Percentiles rank a stretch among this genome's conserved stretches.
phyloP scores from a whole-genome alignment of 2,113 vertebrate species.

The Apteryx mantelli region DNA sequence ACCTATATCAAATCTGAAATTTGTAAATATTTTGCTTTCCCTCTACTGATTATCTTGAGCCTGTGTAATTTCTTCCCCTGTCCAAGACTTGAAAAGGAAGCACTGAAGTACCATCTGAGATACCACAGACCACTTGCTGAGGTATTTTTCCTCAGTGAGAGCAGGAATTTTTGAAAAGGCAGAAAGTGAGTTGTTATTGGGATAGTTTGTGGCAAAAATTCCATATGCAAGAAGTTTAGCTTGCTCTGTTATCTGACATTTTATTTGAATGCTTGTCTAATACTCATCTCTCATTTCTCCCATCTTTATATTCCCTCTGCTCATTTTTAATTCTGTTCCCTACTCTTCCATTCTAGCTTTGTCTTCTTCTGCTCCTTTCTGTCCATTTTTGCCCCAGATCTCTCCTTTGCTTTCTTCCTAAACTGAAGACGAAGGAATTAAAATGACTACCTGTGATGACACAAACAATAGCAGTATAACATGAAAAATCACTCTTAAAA shows the following conservation, averaged over 20 bases:
- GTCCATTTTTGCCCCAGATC: neutral
- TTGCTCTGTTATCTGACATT: neutral
- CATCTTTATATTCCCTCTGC: neutral
- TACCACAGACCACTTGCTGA: neutral
- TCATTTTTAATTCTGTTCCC: neutral
- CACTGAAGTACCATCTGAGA: neutral
- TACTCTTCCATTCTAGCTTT: neutral
- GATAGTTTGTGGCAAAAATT: neutral
- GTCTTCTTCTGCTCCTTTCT: neutral
- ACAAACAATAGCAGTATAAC: neutral
- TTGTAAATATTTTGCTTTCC: neutral
- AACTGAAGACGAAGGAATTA: neutral
- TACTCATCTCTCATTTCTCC: neutral
- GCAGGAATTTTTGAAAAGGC: neutral
- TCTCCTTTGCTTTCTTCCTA: neutral
- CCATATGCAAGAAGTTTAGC: neutral
- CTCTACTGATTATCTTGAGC: neutral
- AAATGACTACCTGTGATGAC: neutral
- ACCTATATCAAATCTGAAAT: neutral
- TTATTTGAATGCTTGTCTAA: neutral
- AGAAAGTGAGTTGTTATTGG: neutral
- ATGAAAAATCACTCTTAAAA: neutral
- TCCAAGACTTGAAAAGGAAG: neutral
- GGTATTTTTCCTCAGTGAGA: neutral
- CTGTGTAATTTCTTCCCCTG: neutral